These are phyloP conservation scores for Cygnus olor DNA, from an alignment of 2,797 vertebrate species.

Conservation along the genomic window DNA sequence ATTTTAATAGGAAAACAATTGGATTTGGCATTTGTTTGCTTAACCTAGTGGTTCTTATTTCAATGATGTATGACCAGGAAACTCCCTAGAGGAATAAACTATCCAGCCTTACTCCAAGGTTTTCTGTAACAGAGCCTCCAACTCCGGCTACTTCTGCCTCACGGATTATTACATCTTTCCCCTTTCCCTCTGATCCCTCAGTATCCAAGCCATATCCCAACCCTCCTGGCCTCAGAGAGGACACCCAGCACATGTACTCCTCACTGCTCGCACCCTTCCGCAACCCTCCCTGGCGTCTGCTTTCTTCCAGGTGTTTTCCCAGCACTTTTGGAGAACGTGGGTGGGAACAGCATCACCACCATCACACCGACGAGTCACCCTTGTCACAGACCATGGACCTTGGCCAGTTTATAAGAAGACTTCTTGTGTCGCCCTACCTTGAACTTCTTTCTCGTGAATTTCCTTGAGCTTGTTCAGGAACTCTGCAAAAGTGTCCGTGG, in stretches of 20 bases:
- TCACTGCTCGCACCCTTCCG: neutral
- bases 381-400: neutral
- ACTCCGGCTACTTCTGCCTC: neutral
- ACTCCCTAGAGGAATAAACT: constrained; percentile 27
- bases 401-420: neutral
- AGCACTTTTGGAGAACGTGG: too few species aligned
- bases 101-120: neutral
- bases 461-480: constrained; percentile 88
- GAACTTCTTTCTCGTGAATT: constrained; percentile 89
- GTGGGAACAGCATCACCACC: neutral
- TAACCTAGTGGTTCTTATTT: constrained; percentile 32
- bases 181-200: neutral
- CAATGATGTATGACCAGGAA: constrained; percentile 43
- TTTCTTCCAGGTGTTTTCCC: too few species aligned
- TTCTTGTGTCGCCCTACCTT: constrained; percentile 59
- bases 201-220: neutral
- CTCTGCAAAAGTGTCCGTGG: constrained; percentile 86
- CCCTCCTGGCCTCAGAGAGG: accelerated
- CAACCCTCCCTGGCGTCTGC: neutral
- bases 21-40: constrained; percentile 31
- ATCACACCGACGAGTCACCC: neutral
- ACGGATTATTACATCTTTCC: neutral
- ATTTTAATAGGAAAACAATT: constrained; percentile 48
- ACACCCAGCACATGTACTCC: neutral
- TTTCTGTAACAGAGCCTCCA: constrained; percentile 2